Base-by-base conservation (phyloP, 2,888 invertebrate species). In the Drosophila subquinaria region DNA sequence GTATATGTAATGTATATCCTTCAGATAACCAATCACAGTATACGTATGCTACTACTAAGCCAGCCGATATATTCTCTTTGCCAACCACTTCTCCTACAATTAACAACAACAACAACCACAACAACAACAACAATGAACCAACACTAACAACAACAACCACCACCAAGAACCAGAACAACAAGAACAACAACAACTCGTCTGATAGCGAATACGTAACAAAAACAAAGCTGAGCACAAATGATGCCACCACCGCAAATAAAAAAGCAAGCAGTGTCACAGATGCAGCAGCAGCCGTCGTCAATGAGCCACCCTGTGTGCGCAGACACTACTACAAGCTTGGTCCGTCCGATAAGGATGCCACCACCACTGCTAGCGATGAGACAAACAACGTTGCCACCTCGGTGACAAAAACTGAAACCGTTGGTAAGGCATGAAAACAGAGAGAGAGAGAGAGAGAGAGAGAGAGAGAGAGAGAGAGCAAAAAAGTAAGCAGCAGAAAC, bases 11-110 rank as follows among this genome's bases (percentile, higher is more conserved):
- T 90, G 85, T 91, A 90, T 92, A 90, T 92, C 90, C 91, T 91
- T 90, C 92, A 92, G 91, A 92, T 91, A 92, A 92, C 82, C 91
- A 87, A 86, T 83, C 89, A 88, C 84, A 88, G 89, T 88, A 88
- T 85, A 89, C 89, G 86, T 89, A 89, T 82, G 90, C 86, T 86
- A 86, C 84, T 83, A 89, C 88, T 88, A 90, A 84, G 86, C 85
- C 90, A 83, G 88, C 83, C 77, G 91, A 81, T 81, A 80, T 85
- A 81, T 78, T 88, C 88, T 89, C 85, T 90, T 79, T 83, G 90
- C 88, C 91, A 59, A 17, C 90, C 75, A 90, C 88, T 82, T 76
- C 90, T 85, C 65, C 82, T 80, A 73, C 79, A 69, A 88, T 77
- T 89, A 85, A 89, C 79, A 91, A 90, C 89, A 90, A 89, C 88